A percentile compares a stretch with the other conserved stretches of the same genome.
phyloP scores from a whole-genome alignment of 2,113 vertebrate genomes.

The Apodemus sylvaticus region DNA sequence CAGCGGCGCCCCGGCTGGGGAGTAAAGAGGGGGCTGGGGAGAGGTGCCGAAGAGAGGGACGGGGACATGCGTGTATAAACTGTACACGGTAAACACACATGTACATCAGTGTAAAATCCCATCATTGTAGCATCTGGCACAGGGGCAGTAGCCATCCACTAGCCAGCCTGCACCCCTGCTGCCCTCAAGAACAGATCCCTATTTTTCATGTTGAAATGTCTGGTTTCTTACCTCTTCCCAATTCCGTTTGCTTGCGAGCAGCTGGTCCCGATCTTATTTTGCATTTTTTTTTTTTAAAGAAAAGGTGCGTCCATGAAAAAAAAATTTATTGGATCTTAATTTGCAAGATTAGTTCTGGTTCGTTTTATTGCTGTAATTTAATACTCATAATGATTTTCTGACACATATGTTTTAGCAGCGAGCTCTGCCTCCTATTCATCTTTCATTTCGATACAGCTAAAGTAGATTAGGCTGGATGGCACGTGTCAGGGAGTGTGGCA shows the following conservation, averaged over 20 bases:
- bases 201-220: conserved; percentile 12
- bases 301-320: conserved; percentile 66
- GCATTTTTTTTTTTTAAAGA: conserved; percentile 7
- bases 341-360: conserved; percentile 83
- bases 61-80: conserved; percentile 10
- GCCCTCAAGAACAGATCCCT: background rate
- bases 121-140: background rate
- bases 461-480: conserved; percentile 69
- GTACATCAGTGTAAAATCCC: background rate
- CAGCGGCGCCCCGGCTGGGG: conserved; percentile 48
- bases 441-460: conserved; percentile 75
- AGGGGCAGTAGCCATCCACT: background rate
- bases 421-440: conserved; percentile 78
- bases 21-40: background rate
- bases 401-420: conserved; percentile 79
- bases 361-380: conserved; percentile 83
- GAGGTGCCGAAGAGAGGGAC: background rate
- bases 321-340: conserved; percentile 78
- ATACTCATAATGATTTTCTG: conserved; percentile 84
- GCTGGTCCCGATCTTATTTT: conserved; percentile 50
- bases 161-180: background rate
- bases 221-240: background rate
- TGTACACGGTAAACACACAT: conserved; percentile 39
- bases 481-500: conserved; percentile 29
- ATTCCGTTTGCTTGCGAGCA: background rate